phyloP scores from a whole-genome alignment of 2,113 vertebrate genomes.

The Brachyhypopomus occidentalis region DNA sequence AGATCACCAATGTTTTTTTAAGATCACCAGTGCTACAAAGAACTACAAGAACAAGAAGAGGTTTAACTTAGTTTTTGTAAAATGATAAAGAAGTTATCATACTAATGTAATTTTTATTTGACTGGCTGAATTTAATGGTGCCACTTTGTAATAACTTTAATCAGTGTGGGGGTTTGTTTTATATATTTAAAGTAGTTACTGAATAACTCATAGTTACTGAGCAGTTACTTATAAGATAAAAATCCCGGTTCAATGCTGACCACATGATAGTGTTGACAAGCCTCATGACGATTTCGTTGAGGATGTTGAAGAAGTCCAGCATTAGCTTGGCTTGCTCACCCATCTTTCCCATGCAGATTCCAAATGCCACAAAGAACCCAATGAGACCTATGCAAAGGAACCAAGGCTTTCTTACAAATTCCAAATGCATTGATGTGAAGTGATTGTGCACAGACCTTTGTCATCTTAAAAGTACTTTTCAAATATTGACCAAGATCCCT shows the following conservation, averaged over 20 bases:
- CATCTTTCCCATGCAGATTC: slow-evolving; percentile 98
- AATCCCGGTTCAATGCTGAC: slow-evolving; percentile 74
- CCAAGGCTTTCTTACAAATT: neutral
- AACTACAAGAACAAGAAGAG: neutral
- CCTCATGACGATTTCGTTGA: slow-evolving; percentile 98
- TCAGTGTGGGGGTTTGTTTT: too few species aligned
- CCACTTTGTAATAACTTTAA: too few species aligned
- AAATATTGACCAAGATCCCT: neutral
- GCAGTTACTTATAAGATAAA: neutral
- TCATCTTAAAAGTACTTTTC: neutral
- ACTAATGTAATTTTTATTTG: neutral
- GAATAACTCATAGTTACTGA: too few species aligned
- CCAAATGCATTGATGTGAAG: too few species aligned
- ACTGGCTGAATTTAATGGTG: neutral
- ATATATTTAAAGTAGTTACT: too few species aligned
- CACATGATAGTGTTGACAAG: slow-evolving; percentile 97
- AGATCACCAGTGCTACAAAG: neutral
- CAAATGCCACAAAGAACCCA: slow-evolving; percentile 98
- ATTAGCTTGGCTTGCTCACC: slow-evolving; percentile 95
- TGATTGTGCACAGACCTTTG: neutral
- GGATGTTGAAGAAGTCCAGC: slow-evolving; percentile 97
- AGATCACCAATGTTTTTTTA: neutral
- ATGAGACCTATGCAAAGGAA: slow-evolving; percentile 83
- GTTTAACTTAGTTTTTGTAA: neutral
- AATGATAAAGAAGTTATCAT: neutral